phyloP scores from a whole-genome alignment of 2,888 invertebrate species.

The Aethes cnicana region DNA sequence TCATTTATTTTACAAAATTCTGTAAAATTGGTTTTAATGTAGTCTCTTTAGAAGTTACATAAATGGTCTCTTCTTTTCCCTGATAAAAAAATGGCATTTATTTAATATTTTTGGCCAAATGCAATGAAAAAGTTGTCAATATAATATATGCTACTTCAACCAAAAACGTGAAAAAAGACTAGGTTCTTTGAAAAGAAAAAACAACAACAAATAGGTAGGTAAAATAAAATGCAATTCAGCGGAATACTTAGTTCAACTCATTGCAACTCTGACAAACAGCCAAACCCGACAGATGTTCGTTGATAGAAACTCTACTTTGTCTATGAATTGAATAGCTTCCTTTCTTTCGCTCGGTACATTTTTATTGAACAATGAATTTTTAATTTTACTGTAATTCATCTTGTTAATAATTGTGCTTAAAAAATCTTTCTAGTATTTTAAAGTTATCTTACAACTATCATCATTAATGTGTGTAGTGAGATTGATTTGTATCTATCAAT shows the following conservation, averaged over 20 bases:
- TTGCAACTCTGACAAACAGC: slow-evolving; percentile 31
- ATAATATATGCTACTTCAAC: too few relatives aligned
- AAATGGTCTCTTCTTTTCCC: too few relatives aligned
- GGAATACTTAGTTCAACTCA: not conserved
- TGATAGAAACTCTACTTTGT: slow-evolving; percentile 56
- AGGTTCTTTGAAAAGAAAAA: too few relatives aligned
- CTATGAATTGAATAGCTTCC: slow-evolving; percentile 59
- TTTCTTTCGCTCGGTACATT: slow-evolving; percentile 53
- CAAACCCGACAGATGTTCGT: slow-evolving; percentile 61
- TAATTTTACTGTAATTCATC: slow-evolving; percentile 5
- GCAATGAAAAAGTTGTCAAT: too few relatives aligned
- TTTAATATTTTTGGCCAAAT: too few relatives aligned
- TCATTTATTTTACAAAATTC: too few relatives aligned
- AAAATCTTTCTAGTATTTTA: slow-evolving; percentile 35
- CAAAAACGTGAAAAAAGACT: too few relatives aligned
- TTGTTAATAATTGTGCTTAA: not conserved
- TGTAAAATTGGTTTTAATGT: too few relatives aligned
- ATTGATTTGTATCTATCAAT: not conserved
- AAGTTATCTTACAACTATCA: slow-evolving; percentile 41
- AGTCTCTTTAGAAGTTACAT: too few relatives aligned
- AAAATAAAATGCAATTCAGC: not conserved
- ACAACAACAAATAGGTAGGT: too few relatives aligned
- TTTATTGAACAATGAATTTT: slow-evolving; percentile 17
- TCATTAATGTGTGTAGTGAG: not conserved
- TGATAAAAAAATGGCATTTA: too few relatives aligned